Conservation (phyloP, 2,888 invertebrate species). For the Odontothrips loti region DNA sequence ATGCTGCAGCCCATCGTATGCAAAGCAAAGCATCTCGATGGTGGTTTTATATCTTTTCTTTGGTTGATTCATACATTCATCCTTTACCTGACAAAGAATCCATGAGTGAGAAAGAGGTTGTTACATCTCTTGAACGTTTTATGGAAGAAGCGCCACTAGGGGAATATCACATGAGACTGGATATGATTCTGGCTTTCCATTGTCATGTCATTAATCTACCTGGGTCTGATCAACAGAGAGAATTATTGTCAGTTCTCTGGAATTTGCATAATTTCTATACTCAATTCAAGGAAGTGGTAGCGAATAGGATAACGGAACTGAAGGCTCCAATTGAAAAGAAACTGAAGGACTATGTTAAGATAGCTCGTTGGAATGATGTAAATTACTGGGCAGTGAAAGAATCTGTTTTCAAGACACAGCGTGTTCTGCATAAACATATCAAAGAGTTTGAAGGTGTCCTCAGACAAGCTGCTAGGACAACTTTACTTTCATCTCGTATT, state of each 20-base stretch:
- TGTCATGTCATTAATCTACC: conserved; percentile 66
- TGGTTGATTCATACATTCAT: conserved; percentile 60
- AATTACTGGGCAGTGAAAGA: conserved; percentile 92
- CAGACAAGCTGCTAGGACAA: background rate
- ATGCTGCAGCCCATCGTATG: conserved; percentile 50
- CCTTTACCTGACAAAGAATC: conserved; percentile 39
- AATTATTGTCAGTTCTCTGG: conserved; percentile 52
- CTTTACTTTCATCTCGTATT: conserved; percentile 26
- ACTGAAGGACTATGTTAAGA: conserved; percentile 88
- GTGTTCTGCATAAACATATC: conserved; percentile 78
- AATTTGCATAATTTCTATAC: conserved; percentile 79
- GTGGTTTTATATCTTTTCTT: conserved; percentile 84
- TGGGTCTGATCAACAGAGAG: conserved; percentile 32
- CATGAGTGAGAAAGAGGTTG: conserved; percentile 47
- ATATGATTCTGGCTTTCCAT: conserved; percentile 75
- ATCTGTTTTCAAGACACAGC: conserved; percentile 82
- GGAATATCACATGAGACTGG: conserved; percentile 74
- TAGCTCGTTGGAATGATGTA: conserved; percentile 90
- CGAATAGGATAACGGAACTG: conserved; percentile 60
- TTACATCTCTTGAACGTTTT: conserved; percentile 68
- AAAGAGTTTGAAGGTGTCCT: conserved; percentile 68
- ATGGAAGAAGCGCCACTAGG: conserved; percentile 78
- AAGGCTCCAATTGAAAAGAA: conserved; percentile 85
- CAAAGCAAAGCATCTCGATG: conserved; percentile 70
- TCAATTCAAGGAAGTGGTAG: conserved; percentile 68